Percentiles rank a stretch among this genome's conserved stretches.
Evolutionary conservation across 2,797 vertebrate species (phyloP).

Genomic region (Arnoldichthys spilopterus): DNA sequence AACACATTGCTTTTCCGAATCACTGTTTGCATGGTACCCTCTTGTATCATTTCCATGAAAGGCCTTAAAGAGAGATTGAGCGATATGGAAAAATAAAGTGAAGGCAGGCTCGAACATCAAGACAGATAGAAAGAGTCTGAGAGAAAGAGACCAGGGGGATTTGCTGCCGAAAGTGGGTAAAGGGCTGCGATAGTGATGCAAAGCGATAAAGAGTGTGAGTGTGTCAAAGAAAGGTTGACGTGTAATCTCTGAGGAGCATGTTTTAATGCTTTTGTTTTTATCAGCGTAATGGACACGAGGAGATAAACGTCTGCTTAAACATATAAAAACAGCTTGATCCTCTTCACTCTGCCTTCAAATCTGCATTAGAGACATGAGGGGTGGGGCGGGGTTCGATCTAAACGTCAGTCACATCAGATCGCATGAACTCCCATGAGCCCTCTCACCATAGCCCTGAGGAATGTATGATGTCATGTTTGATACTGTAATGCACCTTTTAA

Average conservation of each 20-base stretch:
- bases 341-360: constrained; percentile 46
- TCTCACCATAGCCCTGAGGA: not conserved
- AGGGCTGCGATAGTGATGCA: constrained; percentile 1
- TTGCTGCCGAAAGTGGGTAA: constrained; percentile 24
- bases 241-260: constrained; percentile 45
- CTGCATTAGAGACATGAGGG: constrained; percentile 51
- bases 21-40: constrained; percentile 2
- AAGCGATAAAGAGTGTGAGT: constrained; percentile 18
- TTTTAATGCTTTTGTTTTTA: constrained; percentile 34
- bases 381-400: constrained; percentile 43
- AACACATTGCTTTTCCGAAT: not conserved
- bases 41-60: constrained; percentile 24
- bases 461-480: constrained; percentile 23
- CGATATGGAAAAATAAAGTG: not conserved
- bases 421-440: not conserved
- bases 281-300: constrained; percentile 31
- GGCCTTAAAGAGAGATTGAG: constrained; percentile 2
- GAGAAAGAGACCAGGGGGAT: constrained; percentile 29
- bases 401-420: constrained; percentile 52
- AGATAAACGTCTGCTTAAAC: constrained; percentile 36
- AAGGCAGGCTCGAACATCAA: not conserved
- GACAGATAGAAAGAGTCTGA: constrained; percentile 13
- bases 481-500: not conserved
- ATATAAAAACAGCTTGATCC: constrained; percentile 53
- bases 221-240: constrained; percentile 29